Evolutionary conservation across 2,113 vertebrate species (phyloP).

Genomic region (Anarhynchus alexandrinus): DNA sequence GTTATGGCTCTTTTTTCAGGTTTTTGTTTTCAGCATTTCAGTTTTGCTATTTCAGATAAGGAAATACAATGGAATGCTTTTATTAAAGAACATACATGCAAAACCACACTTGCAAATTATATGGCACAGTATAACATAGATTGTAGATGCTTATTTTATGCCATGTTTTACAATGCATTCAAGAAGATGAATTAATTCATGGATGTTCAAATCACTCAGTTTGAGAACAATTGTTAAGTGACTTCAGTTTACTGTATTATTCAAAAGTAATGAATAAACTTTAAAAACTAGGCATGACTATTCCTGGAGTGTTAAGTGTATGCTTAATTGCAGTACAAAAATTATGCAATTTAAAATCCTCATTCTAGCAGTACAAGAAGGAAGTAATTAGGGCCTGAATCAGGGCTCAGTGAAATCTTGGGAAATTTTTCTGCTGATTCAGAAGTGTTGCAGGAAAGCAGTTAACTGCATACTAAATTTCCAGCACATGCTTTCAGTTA

Average conservation of each 20-base stretch:
- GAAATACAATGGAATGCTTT: neutral
- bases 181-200: neutral
- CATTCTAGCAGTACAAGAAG: neutral
- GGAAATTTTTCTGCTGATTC: conserved; percentile 21
- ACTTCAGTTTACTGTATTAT: neutral
- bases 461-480: neutral
- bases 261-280: neutral
- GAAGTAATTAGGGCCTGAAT: conserved; percentile 18
- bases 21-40: conserved; percentile 58
- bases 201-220: neutral
- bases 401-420: neutral
- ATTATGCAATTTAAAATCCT: neutral
- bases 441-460: neutral
- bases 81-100: neutral
- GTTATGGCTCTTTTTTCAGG: neutral
- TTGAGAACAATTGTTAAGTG: neutral
- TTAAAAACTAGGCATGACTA: neutral
- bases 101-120: neutral
- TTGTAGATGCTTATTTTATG: neutral
- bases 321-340: neutral
- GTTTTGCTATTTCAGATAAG: conserved; percentile 48
- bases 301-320: neutral
- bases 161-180: neutral
- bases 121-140: neutral
- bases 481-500: neutral